These are phyloP conservation scores for Eupithecia vulgata DNA, from an alignment of 2,888 invertebrate species.

Conservation along the genomic window DNA sequence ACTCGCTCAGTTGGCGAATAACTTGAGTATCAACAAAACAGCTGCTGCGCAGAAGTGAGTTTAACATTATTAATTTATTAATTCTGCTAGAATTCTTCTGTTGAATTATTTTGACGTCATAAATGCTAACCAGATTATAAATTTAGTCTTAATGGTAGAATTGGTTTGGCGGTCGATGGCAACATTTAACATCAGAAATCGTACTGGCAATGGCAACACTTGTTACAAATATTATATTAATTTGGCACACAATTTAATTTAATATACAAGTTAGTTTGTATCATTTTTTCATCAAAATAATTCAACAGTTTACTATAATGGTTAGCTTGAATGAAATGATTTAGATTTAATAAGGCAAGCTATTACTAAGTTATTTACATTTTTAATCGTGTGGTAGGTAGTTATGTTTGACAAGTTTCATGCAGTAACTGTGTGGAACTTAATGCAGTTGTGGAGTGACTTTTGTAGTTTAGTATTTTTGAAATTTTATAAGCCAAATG, in stretches of 20 bases:
- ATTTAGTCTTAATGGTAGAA: background rate
- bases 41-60: conserved; percentile 88
- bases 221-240: background rate
- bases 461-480: conserved; percentile 32
- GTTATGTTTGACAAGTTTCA: conserved; percentile 56
- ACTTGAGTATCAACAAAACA: conserved; percentile 93
- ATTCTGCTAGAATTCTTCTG: conserved; percentile 16
- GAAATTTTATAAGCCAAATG: conserved; percentile 16
- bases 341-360: conserved; percentile 36
- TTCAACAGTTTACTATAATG: conserved; percentile 5
- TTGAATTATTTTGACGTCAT: conserved; percentile 34
- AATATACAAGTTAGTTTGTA: background rate
- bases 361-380: conserved; percentile 20
- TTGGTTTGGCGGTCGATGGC: conserved; percentile 2
- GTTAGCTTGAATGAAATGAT: conserved; percentile 29
- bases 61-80: conserved; percentile 10
- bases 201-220: background rate
- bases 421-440: conserved; percentile 42
- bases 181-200: conserved; percentile 9
- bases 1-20: conserved; percentile 96
- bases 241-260: background rate
- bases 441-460: conserved; percentile 44
- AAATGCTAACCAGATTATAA: background rate
- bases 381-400: conserved; percentile 51
- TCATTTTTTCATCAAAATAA: background rate